These are phyloP conservation scores for Temnothorax unifasciatus DNA, from an alignment of 2,888 invertebrate genomes.

Conservation along the genomic window DNA sequence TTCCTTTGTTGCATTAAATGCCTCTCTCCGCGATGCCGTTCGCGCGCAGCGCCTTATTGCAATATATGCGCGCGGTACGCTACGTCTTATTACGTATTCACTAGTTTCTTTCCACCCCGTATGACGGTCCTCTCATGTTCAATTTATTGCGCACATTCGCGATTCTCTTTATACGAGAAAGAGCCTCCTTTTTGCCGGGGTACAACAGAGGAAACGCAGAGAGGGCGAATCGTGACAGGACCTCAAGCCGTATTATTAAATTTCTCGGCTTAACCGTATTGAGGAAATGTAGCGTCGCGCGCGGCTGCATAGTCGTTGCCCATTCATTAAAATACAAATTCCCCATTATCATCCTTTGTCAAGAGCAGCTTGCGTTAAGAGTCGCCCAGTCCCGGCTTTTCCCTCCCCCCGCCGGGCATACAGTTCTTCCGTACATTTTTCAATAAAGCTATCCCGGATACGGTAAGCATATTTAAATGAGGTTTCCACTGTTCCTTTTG, in stretches of 20 bases:
- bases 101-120: conserved; percentile 15
- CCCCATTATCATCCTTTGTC: conserved; percentile 38
- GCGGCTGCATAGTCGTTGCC: conserved; percentile 47
- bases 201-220: conserved; percentile 37
- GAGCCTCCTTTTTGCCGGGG: conserved; percentile 39
- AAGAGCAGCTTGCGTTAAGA: conserved; percentile 40
- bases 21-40: background rate
- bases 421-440: conserved; percentile 1
- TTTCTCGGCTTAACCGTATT: conserved; percentile 55
- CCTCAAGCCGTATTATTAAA: conserved; percentile 63
- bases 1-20: conserved; percentile 45
- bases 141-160: conserved; percentile 61
- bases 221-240: conserved; percentile 4
- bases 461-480: conserved; percentile 51
- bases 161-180: conserved; percentile 35
- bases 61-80: background rate
- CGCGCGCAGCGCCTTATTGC: conserved; percentile 36
- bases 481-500: conserved; percentile 20
- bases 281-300: conserved; percentile 9
- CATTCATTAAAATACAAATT: conserved; percentile 67
- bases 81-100: conserved; percentile 29
- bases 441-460: conserved; percentile 40
- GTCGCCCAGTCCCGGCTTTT: conserved; percentile 40
- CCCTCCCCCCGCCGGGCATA: background rate
- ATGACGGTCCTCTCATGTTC: conserved; percentile 37